A percentile compares a stretch with the other conserved stretches of the same genome.
Conservation (phyloP, 2,797 vertebrate species). For the Antennarius maculatus region DNA sequence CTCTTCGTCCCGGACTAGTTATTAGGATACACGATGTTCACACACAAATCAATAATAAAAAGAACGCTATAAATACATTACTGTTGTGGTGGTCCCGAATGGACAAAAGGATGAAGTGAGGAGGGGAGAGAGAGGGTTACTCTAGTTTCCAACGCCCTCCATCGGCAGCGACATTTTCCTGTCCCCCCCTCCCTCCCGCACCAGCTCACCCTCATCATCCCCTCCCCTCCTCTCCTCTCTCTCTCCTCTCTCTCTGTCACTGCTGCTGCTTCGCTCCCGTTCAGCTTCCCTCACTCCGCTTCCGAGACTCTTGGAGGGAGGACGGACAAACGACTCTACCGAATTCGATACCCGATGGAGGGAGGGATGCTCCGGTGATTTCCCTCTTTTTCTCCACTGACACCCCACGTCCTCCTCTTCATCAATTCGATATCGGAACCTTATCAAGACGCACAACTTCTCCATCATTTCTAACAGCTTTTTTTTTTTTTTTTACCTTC, state of each 20-base stretch:
- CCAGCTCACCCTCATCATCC: not conserved
- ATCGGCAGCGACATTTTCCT: constrained; percentile 50
- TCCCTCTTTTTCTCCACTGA: constrained; percentile 26
- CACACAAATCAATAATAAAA: not conserved
- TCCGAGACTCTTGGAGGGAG: constrained; percentile 64
- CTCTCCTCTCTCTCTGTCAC: constrained; percentile 8
- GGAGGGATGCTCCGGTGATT: constrained; percentile 66
- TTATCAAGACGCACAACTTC: constrained; percentile 34
- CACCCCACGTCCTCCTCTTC: constrained; percentile 29
- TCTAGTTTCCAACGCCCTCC: constrained; percentile 72
- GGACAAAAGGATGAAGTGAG: constrained; percentile 12
- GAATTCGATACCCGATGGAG: constrained; percentile 50
- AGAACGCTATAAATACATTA: not conserved
- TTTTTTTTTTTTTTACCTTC: not conserved
- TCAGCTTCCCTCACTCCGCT: constrained; percentile 62
- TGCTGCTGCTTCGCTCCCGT: constrained; percentile 30
- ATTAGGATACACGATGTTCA: not conserved
- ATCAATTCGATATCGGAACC: constrained; percentile 45
- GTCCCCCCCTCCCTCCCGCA: constrained; percentile 13
- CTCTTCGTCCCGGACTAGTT: no score
- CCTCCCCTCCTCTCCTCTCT: constrained; percentile 4
- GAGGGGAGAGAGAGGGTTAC: constrained; percentile 38
- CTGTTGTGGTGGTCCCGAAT: not conserved
- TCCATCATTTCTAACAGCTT: not conserved
- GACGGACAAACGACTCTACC: constrained; percentile 60